These are phyloP conservation scores for Salmo trutta DNA, from an alignment of 2,797 vertebrate species.

Conservation along the genomic window DNA sequence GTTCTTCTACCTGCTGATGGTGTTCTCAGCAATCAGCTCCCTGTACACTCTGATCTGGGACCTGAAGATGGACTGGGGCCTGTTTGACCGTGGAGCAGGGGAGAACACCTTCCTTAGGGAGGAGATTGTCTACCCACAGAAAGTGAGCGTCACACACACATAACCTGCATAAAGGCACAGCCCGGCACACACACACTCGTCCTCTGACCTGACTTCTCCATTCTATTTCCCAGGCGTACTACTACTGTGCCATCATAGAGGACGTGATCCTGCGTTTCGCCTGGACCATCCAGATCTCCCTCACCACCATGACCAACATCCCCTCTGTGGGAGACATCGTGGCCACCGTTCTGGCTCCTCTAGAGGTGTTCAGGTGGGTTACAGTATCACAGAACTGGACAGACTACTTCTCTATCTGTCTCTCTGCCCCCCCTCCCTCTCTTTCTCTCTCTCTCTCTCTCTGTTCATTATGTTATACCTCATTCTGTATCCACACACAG, in stretches of 20 bases:
- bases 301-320: slow-evolving; percentile 80
- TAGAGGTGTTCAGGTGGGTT: slow-evolving; percentile 95
- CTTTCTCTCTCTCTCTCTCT: not conserved
- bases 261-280: slow-evolving; percentile 95
- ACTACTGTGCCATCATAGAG: slow-evolving; percentile 96
- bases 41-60: slow-evolving; percentile 98
- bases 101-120: slow-evolving; percentile 97
- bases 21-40: slow-evolving; percentile 90
- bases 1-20: slow-evolving; percentile 96
- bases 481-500: slow-evolving; percentile 59
- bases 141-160: slow-evolving; percentile 73
- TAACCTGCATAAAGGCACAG: slow-evolving; percentile 9
- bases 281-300: slow-evolving; percentile 93
- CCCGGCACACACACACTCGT: not conserved
- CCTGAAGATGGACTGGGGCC: slow-evolving; percentile 98
- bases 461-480: too few species aligned
- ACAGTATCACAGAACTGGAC: not conserved
- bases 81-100: slow-evolving; percentile 96
- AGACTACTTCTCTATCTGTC: not conserved
- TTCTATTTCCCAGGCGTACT: slow-evolving; percentile 86
- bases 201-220: not conserved
- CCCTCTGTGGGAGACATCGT: slow-evolving; percentile 85
- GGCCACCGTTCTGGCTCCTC: slow-evolving; percentile 90
- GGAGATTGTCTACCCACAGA: slow-evolving; percentile 98
- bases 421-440: not conserved